Conservation (phyloP, 2,797 vertebrate genomes). For the Thripadectes ignobilis region DNA sequence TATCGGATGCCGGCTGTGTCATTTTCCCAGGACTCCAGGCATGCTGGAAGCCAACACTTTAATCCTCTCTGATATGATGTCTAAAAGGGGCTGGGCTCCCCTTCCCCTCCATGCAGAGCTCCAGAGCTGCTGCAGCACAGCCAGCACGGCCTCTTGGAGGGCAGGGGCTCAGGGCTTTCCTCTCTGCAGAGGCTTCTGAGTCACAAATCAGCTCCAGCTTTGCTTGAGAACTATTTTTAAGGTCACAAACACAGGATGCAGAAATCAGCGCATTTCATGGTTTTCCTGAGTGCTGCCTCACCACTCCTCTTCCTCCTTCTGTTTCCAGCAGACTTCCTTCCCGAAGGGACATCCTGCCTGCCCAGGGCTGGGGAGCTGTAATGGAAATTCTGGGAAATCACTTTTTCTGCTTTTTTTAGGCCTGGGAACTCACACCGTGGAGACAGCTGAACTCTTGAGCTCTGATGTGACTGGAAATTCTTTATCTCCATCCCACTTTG, state of each 20-base stretch:
- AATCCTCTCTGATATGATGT: slow-evolving; percentile 27
- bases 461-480: not conserved
- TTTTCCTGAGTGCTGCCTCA: slow-evolving; percentile 64
- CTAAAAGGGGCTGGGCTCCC: not conserved
- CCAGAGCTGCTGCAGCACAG: not conserved
- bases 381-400: not conserved
- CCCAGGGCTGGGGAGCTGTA: not conserved
- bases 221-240: slow-evolving; percentile 58
- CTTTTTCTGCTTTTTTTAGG: not conserved
- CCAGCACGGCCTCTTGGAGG: not conserved
- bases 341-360: slow-evolving; percentile 42
- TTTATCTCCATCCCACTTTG: not conserved
- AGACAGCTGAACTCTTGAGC: not conserved
- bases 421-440: not conserved
- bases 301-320: slow-evolving; percentile 70
- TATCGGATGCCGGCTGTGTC: slow-evolving; percentile 54
- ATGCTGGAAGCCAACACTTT: slow-evolving; percentile 42
- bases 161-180: slow-evolving; percentile 12
- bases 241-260: slow-evolving; percentile 65
- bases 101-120: not conserved
- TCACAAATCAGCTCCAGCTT: slow-evolving; percentile 19
- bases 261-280: slow-evolving; percentile 44
- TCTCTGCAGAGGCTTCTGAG: not conserved
- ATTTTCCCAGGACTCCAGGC: slow-evolving; percentile 69
- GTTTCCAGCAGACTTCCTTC: slow-evolving; percentile 70